phyloP scores from a whole-genome alignment of 2,888 invertebrate species.

The Alloscopus bannaensis region DNA sequence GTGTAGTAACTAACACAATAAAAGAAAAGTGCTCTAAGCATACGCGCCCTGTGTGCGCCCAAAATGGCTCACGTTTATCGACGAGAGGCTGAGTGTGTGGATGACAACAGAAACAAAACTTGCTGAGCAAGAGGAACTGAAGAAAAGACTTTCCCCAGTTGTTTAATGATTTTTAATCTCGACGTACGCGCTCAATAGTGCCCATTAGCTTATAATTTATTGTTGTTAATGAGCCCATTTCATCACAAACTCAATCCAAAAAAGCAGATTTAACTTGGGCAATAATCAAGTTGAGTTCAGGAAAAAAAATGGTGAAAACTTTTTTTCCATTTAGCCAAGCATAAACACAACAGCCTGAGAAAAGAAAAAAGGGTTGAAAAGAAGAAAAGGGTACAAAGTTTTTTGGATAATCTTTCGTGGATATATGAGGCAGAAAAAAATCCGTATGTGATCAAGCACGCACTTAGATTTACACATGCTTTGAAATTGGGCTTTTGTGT shows the following conservation, averaged over 20 bases:
- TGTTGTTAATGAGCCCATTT: constrained; percentile 61
- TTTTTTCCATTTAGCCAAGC: constrained; percentile 40
- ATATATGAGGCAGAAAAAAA: constrained; percentile 18
- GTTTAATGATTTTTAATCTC: constrained; percentile 66
- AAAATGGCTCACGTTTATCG: constrained; percentile 27
- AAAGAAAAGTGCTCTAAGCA: background rate
- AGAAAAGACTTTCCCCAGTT: constrained; percentile 30
- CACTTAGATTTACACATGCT: no score
- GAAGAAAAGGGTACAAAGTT: no score
- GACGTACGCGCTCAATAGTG: constrained; percentile 38
- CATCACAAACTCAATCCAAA: constrained; percentile 64
- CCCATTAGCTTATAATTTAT: constrained; percentile 65
- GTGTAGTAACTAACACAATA: constrained; percentile 38
- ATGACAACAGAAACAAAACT: constrained; percentile 24
- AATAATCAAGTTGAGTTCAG: constrained; percentile 42
- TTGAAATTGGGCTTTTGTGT: no score
- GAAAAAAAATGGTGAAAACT: constrained; percentile 38
- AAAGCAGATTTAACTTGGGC: constrained; percentile 56
- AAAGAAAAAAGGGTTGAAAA: constrained; percentile 9
- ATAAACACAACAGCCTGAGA: constrained; percentile 28
- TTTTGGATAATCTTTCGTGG: no score
- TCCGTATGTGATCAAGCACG: no score
- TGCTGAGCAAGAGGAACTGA: constrained; percentile 19
- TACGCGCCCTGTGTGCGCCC: constrained; percentile 14
- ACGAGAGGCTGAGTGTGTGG: background rate